Conservation (phyloP, 2,797 vertebrate genomes). For the Molothrus ater region DNA sequence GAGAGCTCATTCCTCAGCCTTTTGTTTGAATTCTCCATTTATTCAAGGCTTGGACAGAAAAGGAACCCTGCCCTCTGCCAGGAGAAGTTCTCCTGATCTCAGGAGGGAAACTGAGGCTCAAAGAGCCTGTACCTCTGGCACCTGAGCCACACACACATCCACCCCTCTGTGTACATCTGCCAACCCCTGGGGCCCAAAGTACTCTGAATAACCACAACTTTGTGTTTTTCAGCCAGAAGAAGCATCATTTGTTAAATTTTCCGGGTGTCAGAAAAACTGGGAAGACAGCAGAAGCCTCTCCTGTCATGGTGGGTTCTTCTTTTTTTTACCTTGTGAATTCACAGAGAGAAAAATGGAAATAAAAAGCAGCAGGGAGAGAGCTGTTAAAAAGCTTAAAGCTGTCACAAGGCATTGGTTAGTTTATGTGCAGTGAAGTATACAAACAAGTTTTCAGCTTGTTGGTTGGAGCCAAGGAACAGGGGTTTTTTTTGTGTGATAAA, state of each 20-base stretch:
- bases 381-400: conserved; percentile 66
- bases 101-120: not conserved
- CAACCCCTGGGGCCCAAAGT: rapidly evolving
- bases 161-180: not conserved
- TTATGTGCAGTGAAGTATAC: conserved; percentile 67
- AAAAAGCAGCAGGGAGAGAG: conserved; percentile 41
- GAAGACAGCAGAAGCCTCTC: not conserved
- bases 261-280: not conserved
- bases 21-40: not conserved
- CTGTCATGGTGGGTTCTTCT: not conserved
- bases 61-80: not conserved
- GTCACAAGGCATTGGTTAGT: conserved; percentile 55
- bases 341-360: conserved; percentile 31
- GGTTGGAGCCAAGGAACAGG: conserved; percentile 40
- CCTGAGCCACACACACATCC: rapidly evolving
- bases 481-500: conserved; percentile 62
- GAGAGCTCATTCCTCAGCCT: not conserved
- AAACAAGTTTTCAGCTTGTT: conserved; percentile 66
- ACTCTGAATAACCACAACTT: not conserved
- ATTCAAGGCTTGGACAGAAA: not conserved
- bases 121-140: not conserved
- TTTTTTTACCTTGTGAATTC: not conserved
- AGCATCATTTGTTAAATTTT: not conserved
- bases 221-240: not conserved
- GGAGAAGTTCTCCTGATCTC: not conserved